A percentile compares a stretch with the other conserved stretches of the same genome.
Evolutionary conservation across 2,113 vertebrate species (phyloP).

Genomic region (Festucalex cinctus): DNA sequence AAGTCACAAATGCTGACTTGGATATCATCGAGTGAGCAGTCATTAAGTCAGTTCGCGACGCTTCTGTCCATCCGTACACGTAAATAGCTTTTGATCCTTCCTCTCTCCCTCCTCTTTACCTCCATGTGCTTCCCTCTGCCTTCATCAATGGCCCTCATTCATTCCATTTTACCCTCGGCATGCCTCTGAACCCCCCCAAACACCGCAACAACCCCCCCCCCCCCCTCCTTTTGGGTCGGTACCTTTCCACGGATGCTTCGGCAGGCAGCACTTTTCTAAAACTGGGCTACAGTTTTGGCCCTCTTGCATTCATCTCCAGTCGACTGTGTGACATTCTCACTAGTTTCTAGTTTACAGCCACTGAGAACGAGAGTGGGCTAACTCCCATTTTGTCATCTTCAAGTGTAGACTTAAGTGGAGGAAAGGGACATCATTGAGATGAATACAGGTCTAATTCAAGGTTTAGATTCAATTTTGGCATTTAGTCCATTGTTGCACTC

Average conservation of each 20-base stretch:
- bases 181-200: conserved; percentile 7
- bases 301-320: neutral
- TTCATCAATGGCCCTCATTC: conserved; percentile 68
- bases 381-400: no score
- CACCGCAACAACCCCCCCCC: conserved; percentile 22
- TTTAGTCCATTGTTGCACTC: no score
- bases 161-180: conserved; percentile 28
- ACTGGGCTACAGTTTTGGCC: neutral
- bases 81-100: conserved; percentile 66
- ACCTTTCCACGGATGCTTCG: neutral
- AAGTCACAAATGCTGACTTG: neutral
- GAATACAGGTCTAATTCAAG: no score
- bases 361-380: neutral
- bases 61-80: conserved; percentile 30
- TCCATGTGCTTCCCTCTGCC: conserved; percentile 37
- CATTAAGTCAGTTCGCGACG: conserved; percentile 47
- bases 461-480: no score
- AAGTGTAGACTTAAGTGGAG: no score
- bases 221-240: neutral
- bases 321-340: no score
- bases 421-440: no score
- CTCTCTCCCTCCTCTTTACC: conserved; percentile 41
- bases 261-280: neutral
- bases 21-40: conserved; percentile 25
- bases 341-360: no score